Conservation (phyloP, 2,888 invertebrate genomes). For the Pollenia angustigena region DNA sequence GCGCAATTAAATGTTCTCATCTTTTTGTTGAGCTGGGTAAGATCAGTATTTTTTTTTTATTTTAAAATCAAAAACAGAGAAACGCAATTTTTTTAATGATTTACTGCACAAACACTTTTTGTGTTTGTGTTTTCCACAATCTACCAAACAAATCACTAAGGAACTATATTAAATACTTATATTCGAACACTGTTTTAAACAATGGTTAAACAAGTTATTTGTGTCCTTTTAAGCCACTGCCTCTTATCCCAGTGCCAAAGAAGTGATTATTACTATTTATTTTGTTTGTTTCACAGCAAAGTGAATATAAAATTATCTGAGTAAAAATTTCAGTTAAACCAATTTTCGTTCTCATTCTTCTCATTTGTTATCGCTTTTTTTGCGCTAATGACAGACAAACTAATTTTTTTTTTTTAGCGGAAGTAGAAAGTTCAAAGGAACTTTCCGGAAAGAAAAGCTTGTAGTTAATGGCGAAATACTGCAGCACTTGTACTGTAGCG, state of each 20-base stretch:
- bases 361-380: not conserved
- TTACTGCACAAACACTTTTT: no score
- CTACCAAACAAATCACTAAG: no score
- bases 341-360: not conserved
- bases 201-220: no score
- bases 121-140: no score
- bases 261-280: not conserved
- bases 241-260: not conserved
- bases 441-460: not conserved
- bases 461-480: conserved; percentile 8
- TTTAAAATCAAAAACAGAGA: no score
- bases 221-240: no score
- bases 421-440: conserved; percentile 25
- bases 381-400: conserved; percentile 2
- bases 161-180: no score
- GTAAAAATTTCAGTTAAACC: conserved; percentile 15
- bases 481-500: not conserved
- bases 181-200: no score
- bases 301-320: conserved; percentile 35
- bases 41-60: no score
- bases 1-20: no score
- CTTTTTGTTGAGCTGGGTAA: no score
- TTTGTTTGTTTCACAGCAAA: conserved; percentile 14
- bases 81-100: no score
- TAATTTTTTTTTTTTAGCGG: not conserved